Evolutionary conservation across 2,888 invertebrate species (phyloP), one percentile per base, ranked within the genome.

Genomic region (Thecocarcelia acutangulata): DNA sequence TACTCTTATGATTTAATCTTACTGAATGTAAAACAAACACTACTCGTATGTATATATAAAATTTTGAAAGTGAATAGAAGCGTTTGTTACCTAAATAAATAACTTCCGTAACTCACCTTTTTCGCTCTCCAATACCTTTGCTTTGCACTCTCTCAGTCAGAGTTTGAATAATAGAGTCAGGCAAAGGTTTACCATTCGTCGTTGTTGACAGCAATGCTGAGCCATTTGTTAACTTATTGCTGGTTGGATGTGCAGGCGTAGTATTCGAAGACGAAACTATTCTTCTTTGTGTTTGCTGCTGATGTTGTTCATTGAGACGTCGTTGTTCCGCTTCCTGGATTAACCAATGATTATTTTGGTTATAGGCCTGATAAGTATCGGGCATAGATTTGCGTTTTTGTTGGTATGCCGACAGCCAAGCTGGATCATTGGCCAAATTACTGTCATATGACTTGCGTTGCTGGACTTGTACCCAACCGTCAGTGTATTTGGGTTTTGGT

Each of bases 301-400:
- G 85, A 19, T 85, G 86, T 5, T 86, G 88, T 85, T 94, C 94
- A 44, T 93, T 93, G 85, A 96, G 93, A 80, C 97, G 92, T 28
- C 97, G 92, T 86, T 97, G 94, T 89, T 98, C 97, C 0, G 97
- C 97, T 90, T 98, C 97, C 94, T 97, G 92, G 88, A 97, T 94
- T n/a, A 98, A 92, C 97, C 97, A 97, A 89, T 98, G 97, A 86
- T 97, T 96, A 42, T 73, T 74, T 19, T 76, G 76, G 66, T 80
- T 83, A 19, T 84, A 83, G 42, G 64, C 77, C 73, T 84, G 82
- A 87, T 95, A 95, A 85, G 92, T 92, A 19, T 92, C 90, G 0
- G 93, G 92, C 86, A 93, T 92, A 4, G 91, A 91, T 84, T 93
- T 94, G 74, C 93, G 92, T 86, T 94, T 93, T 56, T 94, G 92